phyloP scores from a whole-genome alignment of 2,888 invertebrate species.

The Bembecia ichneumoniformis region DNA sequence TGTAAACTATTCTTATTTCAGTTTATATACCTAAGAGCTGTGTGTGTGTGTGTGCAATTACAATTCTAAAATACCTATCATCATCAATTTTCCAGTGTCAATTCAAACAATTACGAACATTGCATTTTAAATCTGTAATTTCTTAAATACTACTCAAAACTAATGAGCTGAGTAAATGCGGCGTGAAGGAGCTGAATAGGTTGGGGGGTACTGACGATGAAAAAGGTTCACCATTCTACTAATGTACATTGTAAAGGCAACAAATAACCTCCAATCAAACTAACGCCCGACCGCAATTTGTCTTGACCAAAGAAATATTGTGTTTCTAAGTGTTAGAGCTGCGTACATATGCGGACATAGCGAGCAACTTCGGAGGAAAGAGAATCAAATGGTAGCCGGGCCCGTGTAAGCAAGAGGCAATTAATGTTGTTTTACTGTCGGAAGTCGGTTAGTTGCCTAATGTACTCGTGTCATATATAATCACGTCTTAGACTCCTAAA shows the following conservation, averaged over 20 bases:
- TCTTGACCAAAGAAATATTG: constrained; percentile 59
- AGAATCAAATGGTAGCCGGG: not conserved
- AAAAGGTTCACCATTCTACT: constrained; percentile 34
- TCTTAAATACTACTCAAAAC: no score
- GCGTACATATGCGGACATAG: constrained; percentile 22
- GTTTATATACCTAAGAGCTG: no score
- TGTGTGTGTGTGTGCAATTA: no score
- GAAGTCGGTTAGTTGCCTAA: constrained; percentile 3
- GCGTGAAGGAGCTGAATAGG: not conserved
- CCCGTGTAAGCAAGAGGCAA: constrained; percentile 1
- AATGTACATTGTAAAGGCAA: constrained; percentile 67
- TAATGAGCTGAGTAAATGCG: no score
- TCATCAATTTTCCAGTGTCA: no score
- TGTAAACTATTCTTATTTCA: no score
- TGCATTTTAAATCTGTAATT: no score
- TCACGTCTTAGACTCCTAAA: not conserved
- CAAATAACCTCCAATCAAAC: constrained; percentile 68
- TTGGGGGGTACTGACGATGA: constrained; percentile 12
- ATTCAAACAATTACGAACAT: no score
- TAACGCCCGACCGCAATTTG: constrained; percentile 65
- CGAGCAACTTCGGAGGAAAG: constrained; percentile 6
- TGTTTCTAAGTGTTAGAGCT: constrained; percentile 39
- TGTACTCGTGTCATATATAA: not conserved
- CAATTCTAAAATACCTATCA: no score
- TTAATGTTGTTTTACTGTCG: constrained; percentile 6